Conservation (phyloP, 2,113 vertebrate genomes). For the Rhombomys opimus region DNA sequence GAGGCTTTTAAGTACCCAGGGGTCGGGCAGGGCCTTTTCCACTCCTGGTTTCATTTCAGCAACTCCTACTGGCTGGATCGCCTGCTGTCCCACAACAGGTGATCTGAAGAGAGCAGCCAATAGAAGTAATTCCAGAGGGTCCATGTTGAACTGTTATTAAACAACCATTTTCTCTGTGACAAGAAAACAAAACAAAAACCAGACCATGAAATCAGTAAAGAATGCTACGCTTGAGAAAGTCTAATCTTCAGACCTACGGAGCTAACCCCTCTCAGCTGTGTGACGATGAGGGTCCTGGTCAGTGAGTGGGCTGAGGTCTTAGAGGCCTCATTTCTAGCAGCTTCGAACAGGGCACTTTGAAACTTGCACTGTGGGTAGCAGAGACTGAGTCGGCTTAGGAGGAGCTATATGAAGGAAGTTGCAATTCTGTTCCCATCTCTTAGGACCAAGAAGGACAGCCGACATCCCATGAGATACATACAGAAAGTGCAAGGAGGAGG, state of each 20-base stretch:
- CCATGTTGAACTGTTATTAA: not conserved
- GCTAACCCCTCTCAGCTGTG: not conserved
- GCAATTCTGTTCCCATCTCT: constrained; percentile 69
- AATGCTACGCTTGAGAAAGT: not conserved
- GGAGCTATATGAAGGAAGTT: not conserved
- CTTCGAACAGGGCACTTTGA: not conserved
- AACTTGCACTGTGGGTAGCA: not conserved
- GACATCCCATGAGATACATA: constrained; percentile 1
- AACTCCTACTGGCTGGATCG: not conserved
- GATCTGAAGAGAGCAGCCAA: not conserved
- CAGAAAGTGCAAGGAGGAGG: constrained; percentile 32
- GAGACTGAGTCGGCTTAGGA: constrained; percentile 55
- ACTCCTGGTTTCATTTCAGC: not conserved
- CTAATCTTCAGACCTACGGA: not conserved
- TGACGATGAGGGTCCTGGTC: not conserved
- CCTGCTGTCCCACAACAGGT: not conserved
- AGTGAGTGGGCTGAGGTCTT: not conserved
- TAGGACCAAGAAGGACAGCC: constrained; percentile 37
- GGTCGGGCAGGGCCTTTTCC: not conserved
- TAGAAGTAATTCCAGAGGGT: not conserved
- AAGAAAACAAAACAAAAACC: not conserved
- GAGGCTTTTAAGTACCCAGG: not conserved
- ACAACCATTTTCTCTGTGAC: not conserved
- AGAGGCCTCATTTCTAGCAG: not conserved
- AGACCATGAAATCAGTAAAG: not conserved